Evolutionary conservation across 2,888 invertebrate species (phyloP).

Genomic region (Metacarcinus magister): DNA sequence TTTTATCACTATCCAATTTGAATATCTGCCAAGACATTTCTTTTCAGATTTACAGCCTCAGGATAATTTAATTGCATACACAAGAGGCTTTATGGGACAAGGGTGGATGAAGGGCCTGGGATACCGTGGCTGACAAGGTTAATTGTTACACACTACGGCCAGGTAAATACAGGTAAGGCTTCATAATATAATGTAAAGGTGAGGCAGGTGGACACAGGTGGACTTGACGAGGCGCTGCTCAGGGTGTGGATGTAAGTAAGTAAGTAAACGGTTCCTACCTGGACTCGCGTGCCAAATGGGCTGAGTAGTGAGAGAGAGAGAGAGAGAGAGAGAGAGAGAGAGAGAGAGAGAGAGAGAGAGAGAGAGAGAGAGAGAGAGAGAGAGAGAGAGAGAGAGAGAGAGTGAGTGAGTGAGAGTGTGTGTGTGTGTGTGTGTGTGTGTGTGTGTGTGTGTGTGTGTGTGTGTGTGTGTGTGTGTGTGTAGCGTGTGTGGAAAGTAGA

Average conservation of each 20-base stretch:
- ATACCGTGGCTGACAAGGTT: not conserved
- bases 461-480: not conserved
- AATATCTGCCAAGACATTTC: slow-evolving; percentile 45
- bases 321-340: not conserved
- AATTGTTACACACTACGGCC: not conserved
- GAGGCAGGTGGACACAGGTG: not conserved
- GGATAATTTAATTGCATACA: slow-evolving; percentile 1
- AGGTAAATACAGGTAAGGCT: not conserved
- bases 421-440: not conserved
- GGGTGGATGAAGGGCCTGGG: not conserved
- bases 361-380: not conserved
- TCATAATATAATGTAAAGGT: not conserved
- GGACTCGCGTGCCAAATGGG: not conserved
- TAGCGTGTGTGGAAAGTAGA: not conserved
- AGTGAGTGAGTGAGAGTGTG: not conserved
- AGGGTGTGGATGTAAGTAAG: not conserved
- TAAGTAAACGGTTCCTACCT: not conserved
- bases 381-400: not conserved
- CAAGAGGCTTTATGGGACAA: not conserved
- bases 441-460: not conserved
- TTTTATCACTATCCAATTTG: slow-evolving; percentile 30
- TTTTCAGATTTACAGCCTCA: not conserved
- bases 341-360: not conserved
- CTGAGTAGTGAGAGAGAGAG: not conserved
- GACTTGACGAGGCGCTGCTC: not conserved